Base-by-base conservation (phyloP, 92 coral and sea anemone genomes). In the Porites rus region DNA sequence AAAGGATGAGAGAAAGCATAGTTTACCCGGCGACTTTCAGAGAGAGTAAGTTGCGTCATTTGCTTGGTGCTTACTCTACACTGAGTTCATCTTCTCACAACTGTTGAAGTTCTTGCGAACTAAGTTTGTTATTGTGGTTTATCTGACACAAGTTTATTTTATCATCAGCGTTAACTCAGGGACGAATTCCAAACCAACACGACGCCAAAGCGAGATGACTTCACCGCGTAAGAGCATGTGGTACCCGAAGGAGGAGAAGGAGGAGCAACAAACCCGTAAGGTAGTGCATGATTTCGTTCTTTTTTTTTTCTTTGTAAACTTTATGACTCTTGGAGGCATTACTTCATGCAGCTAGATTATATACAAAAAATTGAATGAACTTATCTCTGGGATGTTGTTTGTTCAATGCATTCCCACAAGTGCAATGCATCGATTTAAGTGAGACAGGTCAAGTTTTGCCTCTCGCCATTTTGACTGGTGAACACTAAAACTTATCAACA, bases 211-310 rank as follows among this genome's bases (percentile, higher is more conserved):
- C 58, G 88, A 76, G 22, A 9, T 3, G 4, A 63, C 31, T 6
- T 2, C 31, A 1, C 1, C 51, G 17, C 82, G 86, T 0, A 87
- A 73, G 31, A 89, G 95, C 65, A 16, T 89, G 84, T 86, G 93
- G 93, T 82, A 89, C 60, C 11, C 61, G 4, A 28, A 28, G 31
- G 31, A 28, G 31, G 91, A 82, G 75, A 80, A 28, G 10, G 87
- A 62, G 17, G 79, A 72, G 2, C 28, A 2, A 51, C 76, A 65
- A 54, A 58, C 73, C 52, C 69, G 77, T 60, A 53, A 69, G 84
- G 88, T 77, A 12, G 61, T 3, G 7, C 4, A 51, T 17, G 54
- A 0, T 51, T 54, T 62, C 8, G 50, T 28, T 79, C 6, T 16
- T 14, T 24, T 20, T 52, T 1, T 77, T 46, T 50, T 13, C 10